These are phyloP conservation scores for Phocoena sinus DNA, from an alignment of 2,113 vertebrate genomes.

Conservation along the genomic window DNA sequence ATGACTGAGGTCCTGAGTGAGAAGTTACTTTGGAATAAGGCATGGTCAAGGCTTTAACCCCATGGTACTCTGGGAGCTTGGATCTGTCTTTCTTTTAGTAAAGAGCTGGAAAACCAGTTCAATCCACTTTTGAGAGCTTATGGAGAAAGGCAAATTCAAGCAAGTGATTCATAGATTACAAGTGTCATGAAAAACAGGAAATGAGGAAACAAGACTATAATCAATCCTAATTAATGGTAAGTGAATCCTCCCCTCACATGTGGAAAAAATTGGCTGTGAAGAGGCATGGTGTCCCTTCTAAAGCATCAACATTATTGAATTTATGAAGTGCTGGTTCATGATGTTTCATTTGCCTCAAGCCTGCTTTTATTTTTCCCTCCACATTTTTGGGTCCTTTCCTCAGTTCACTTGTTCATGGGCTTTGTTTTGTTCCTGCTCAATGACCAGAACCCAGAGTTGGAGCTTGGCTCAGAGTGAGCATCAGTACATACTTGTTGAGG, in stretches of 20 bases:
- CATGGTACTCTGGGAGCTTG: background rate
- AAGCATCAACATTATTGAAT: background rate
- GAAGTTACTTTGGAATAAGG: background rate
- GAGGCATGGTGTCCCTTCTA: background rate
- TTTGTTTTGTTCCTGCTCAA: background rate
- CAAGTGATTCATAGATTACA: conserved; percentile 50
- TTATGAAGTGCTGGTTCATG: background rate
- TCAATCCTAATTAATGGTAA: conserved; percentile 35
- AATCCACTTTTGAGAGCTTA: background rate
- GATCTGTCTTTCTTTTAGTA: background rate
- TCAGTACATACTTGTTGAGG: background rate
- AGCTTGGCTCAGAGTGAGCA: background rate
- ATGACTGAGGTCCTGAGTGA: background rate
- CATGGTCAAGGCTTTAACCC: background rate
- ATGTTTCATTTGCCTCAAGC: background rate
- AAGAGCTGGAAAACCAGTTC: background rate
- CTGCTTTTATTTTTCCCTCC: background rate
- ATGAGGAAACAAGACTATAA: conserved; percentile 12
- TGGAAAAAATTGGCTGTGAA: background rate
- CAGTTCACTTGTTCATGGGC: background rate
- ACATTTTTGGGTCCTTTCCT: background rate
- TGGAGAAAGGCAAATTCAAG: conserved; percentile 36
- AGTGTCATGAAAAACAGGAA: conserved; percentile 46
- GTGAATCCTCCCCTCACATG: background rate
- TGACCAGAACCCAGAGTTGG: background rate